Conservation (phyloP, 2,888 invertebrate genomes). For the Perizoma flavofasciatum region DNA sequence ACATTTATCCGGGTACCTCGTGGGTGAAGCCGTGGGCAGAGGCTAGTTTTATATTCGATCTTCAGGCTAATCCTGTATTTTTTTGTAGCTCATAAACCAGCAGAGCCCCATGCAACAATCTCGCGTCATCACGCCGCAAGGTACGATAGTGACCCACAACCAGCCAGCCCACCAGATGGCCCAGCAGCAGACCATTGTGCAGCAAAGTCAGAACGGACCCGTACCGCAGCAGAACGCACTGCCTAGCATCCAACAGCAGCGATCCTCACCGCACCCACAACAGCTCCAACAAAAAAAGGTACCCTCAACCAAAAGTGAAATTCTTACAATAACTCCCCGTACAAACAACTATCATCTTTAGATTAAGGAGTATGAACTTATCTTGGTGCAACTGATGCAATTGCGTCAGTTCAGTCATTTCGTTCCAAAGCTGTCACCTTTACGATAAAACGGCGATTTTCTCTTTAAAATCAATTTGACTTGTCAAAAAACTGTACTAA, state of each 20-base stretch:
- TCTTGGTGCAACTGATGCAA: no score
- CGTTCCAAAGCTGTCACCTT: no score
- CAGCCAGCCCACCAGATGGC: constrained; percentile 55
- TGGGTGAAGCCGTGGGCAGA: no score
- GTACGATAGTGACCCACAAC: constrained; percentile 72
- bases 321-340: no score
- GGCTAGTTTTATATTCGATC: no score
- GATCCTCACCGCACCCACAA: constrained; percentile 53
- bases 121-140: constrained; percentile 73
- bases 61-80: neutral
- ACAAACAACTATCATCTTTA: no score
- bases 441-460: no score
- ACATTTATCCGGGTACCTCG: no score
- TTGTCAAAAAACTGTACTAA: no score
- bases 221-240: constrained; percentile 58
- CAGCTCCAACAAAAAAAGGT: constrained; percentile 54
- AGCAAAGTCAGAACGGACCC: constrained; percentile 62
- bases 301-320: neutral
- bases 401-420: no score
- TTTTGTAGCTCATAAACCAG: constrained; percentile 60
- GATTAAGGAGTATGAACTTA: no score
- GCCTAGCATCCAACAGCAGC: constrained; percentile 54
- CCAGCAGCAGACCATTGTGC: constrained; percentile 53
- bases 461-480: no score
- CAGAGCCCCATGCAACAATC: constrained; percentile 55